Evolutionary conservation across 2,888 invertebrate species (phyloP).

Genomic region (Uropetala carovei): DNA sequence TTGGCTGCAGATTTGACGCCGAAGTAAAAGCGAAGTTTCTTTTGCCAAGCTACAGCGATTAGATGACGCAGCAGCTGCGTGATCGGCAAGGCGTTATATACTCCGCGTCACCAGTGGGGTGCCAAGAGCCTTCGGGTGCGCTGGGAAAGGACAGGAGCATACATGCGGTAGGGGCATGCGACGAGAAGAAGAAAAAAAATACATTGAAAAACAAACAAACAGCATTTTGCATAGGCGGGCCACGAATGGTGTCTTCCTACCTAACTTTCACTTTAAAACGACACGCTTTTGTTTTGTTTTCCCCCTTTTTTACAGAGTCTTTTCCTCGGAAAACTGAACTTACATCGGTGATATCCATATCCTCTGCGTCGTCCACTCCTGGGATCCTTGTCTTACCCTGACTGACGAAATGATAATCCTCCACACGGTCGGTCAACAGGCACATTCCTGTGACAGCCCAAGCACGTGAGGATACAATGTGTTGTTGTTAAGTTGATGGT

Average conservation of each 20-base stretch:
- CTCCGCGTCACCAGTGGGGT: neutral
- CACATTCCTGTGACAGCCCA: conserved; percentile 84
- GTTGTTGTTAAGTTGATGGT: neutral
- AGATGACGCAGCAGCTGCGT: neutral
- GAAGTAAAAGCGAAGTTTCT: neutral
- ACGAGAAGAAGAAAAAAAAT: neutral
- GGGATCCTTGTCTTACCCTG: conserved; percentile 97
- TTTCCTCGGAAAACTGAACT: conserved; percentile 76
- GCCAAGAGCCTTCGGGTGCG: neutral
- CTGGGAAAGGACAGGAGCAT: neutral
- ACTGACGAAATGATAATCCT: conserved; percentile 93
- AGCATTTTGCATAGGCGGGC: neutral
- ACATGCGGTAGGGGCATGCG: neutral
- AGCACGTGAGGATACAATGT: conserved; percentile 65
- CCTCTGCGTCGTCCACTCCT: conserved; percentile 94
- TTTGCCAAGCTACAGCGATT: neutral
- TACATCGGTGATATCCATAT: conserved; percentile 92
- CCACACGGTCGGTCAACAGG: conserved; percentile 89
- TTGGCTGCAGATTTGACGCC: neutral
- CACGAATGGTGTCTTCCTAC: neutral
- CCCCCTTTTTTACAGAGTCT: neutral
- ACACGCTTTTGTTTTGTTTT: neutral
- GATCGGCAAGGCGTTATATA: neutral
- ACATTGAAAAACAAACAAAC: neutral
- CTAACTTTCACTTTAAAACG: neutral